These are phyloP conservation scores for Falcunculus frontatus DNA, from an alignment of 2,113 vertebrate genomes.

Conservation along the genomic window DNA sequence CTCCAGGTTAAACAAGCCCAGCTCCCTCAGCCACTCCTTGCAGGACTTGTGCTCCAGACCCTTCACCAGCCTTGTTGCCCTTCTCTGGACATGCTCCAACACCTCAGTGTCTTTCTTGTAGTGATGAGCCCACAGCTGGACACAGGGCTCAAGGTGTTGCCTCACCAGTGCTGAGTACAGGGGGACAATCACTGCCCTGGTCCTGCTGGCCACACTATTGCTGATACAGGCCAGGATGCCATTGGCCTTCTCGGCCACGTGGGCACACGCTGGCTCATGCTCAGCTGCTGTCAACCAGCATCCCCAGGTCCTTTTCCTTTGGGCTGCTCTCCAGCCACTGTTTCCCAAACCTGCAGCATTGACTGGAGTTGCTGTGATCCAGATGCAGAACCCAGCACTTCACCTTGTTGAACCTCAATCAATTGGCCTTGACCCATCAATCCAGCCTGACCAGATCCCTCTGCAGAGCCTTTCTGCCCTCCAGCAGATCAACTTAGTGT, in stretches of 20 bases:
- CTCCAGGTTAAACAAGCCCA: neutral
- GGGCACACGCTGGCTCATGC: neutral
- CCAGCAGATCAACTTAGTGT: neutral
- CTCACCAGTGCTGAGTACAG: too few relatives aligned
- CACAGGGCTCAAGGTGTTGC: rapidly evolving
- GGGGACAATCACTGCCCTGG: neutral
- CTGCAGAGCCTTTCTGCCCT: neutral
- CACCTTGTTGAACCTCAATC: neutral
- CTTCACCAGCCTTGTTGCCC: neutral
- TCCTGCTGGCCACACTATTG: neutral
- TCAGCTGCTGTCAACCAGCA: neutral
- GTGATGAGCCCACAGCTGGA: rapidly evolving
- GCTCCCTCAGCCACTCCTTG: neutral
- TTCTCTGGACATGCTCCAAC: neutral
- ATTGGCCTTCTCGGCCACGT: rapidly evolving
- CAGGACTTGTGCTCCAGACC: neutral
- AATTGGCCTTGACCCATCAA: neutral
- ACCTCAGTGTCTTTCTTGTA: neutral
- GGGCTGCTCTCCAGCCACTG: neutral
- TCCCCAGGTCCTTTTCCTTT: neutral
- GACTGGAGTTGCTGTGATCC: neutral
- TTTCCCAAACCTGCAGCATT: neutral
- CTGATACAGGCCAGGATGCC: neutral
- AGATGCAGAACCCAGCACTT: neutral
- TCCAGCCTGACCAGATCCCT: neutral